Evolutionary conservation across 2,888 invertebrate species (phyloP).

Genomic region (Bruchidius siliquastri): DNA sequence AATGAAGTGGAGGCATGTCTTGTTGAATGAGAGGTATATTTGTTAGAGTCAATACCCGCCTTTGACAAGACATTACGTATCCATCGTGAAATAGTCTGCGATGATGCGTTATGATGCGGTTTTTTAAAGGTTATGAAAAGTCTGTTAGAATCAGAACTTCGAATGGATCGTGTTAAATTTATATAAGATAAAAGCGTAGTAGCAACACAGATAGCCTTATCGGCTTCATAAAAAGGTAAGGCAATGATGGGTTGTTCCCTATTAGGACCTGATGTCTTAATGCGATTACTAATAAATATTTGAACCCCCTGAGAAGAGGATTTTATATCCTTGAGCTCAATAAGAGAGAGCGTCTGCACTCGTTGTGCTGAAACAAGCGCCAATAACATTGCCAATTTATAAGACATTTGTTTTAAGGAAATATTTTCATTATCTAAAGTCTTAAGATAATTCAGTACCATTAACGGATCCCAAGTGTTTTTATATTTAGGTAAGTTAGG

Average conservation of each 20-base stretch:
- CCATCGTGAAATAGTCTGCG: conserved; percentile 15
- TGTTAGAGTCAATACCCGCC: conserved; percentile 23
- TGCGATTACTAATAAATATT: conserved; percentile 10
- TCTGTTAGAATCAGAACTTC: not conserved
- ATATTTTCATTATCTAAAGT: not conserved
- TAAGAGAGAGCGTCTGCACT: conserved; percentile 12
- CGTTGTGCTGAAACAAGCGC: conserved; percentile 12
- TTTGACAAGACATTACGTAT: conserved; percentile 12
- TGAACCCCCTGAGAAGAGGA: conserved; percentile 2
- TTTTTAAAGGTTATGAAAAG: conserved; percentile 2
- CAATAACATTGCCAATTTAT: conserved; percentile 10
- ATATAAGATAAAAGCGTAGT: conserved; percentile 10
- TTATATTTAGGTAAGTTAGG: conserved; percentile 9
- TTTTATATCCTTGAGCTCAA: conserved; percentile 8
- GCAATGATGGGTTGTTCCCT: conserved; percentile 11
- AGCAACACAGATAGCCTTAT: conserved; percentile 12
- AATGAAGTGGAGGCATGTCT: conserved; percentile 28
- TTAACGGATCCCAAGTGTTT: conserved; percentile 8
- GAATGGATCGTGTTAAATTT: conserved; percentile 6
- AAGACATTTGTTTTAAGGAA: conserved; percentile 4
- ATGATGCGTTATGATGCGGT: not conserved
- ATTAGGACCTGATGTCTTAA: conserved; percentile 11
- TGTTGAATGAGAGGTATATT: conserved; percentile 25
- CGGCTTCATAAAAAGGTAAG: conserved; percentile 14
- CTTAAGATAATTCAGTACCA: conserved; percentile 1